These are phyloP conservation scores for Anoura caudifer DNA, from an alignment of 2,113 vertebrate species.

Conservation along the genomic window DNA sequence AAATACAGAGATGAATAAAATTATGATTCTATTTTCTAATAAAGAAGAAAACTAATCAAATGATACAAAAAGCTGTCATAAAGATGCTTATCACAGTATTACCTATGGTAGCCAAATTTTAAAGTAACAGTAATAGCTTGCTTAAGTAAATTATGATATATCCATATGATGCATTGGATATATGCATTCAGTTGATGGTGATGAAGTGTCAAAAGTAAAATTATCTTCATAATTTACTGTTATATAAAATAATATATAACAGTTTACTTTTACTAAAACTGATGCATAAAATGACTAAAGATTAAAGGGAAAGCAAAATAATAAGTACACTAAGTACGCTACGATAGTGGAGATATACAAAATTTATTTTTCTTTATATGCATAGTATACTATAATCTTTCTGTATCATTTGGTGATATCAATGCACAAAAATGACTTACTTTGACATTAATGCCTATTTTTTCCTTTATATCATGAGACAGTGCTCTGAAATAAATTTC, in stretches of 20 bases:
- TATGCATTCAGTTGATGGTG: not conserved
- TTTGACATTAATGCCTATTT: not conserved
- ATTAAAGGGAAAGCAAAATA: not conserved
- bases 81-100: not conserved
- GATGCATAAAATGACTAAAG: not conserved
- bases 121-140: not conserved
- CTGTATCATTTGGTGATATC: not conserved
- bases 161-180: not conserved
- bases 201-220: not conserved
- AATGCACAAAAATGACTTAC: not conserved
- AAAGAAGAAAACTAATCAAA: not conserved
- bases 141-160: not conserved
- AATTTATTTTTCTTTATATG: not conserved
- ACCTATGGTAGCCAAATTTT: not conserved
- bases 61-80: not conserved
- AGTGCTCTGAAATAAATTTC: conserved; percentile 29
- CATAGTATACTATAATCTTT: not conserved
- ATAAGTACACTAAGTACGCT: not conserved
- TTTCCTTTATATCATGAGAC: not conserved
- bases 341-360: not conserved
- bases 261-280: not conserved
- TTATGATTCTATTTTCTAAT: not conserved
- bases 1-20: not conserved
- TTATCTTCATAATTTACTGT: not conserved
- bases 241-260: not conserved